Percentiles rank a stretch among this genome's conserved stretches.
phyloP scores from a whole-genome alignment of 2,888 invertebrate species.

The Anaspis maculata region DNA sequence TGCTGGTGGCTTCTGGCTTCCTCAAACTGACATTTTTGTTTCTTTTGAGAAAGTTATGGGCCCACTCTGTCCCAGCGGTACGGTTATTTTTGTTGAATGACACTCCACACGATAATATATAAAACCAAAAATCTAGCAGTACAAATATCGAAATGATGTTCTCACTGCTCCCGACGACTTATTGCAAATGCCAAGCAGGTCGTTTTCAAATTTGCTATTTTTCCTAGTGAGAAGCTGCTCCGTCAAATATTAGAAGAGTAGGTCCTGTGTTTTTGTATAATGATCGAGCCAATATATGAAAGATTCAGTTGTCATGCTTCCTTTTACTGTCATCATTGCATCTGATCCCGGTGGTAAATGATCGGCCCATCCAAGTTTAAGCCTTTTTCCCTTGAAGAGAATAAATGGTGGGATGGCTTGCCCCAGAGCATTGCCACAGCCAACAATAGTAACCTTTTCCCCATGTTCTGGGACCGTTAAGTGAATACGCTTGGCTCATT shows the following conservation, averaged over 20 bases:
- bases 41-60: slow-evolving; percentile 4
- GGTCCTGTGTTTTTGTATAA: slow-evolving; percentile 21
- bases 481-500: slow-evolving; percentile 27
- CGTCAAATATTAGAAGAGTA: slow-evolving; percentile 26
- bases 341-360: slow-evolving; percentile 22
- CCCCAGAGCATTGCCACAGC: slow-evolving; percentile 30
- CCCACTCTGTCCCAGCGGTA: slow-evolving; percentile 4
- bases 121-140: too few species aligned
- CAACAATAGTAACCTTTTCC: slow-evolving; percentile 32
- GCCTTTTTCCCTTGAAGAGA: slow-evolving; percentile 25
- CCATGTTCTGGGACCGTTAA: slow-evolving; percentile 28
- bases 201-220: too few species aligned
- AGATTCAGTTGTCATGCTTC: slow-evolving; percentile 23
- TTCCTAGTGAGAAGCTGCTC: slow-evolving; percentile 27
- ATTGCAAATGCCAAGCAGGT: too few species aligned
- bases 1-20: slow-evolving; percentile 25
- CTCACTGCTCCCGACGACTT: too few species aligned
- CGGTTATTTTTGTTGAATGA: slow-evolving; percentile 6
- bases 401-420: slow-evolving; percentile 27
- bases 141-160: too few species aligned
- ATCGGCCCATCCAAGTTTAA: slow-evolving; percentile 20
- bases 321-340: slow-evolving; percentile 22
- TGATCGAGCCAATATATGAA: slow-evolving; percentile 23
- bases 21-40: slow-evolving; percentile 8
- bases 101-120: too few species aligned